A percentile compares a stretch with the other conserved stretches of the same genome.
These are phyloP conservation scores for Falco concolor DNA, from an alignment of 2,797 vertebrate genomes.

Conservation along the genomic window DNA sequence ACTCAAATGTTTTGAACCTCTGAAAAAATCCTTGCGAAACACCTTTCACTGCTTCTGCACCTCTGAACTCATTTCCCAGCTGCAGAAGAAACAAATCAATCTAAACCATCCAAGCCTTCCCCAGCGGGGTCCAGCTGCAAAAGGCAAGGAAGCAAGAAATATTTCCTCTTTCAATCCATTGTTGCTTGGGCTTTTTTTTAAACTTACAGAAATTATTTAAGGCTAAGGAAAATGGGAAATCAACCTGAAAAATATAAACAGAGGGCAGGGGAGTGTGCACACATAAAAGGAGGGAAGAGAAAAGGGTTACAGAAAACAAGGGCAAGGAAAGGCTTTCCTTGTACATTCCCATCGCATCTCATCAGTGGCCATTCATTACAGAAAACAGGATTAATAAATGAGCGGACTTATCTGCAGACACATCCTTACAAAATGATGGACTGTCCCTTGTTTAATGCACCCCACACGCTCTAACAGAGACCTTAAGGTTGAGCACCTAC, in stretches of 20 bases:
- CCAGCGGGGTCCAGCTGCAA: not conserved
- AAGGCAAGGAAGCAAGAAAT: not conserved
- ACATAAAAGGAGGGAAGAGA: fast-evolving
- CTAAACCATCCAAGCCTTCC: not conserved
- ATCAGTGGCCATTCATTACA: not conserved
- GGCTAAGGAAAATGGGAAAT: not conserved
- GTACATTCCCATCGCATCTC: fast-evolving
- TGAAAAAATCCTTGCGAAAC: not conserved
- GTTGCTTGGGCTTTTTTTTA: not conserved
- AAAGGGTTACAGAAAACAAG: not conserved
- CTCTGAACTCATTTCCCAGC: not conserved
- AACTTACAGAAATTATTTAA: not conserved
- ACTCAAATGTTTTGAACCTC: not conserved
- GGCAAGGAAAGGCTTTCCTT: not conserved
- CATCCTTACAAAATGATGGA: fast-evolving
- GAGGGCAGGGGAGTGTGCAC: fast-evolving
- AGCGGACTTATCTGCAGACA: not conserved
- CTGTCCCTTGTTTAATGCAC: not conserved
- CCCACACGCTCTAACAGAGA: fast-evolving
- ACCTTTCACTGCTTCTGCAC: not conserved
- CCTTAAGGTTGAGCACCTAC: constrained; percentile 71
- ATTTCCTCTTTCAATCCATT: not conserved
- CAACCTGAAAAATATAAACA: not conserved
- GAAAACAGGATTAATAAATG: not conserved
- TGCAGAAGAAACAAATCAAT: not conserved